Conservation (phyloP, 2,797 vertebrate genomes). For the Onychomys torridus region DNA sequence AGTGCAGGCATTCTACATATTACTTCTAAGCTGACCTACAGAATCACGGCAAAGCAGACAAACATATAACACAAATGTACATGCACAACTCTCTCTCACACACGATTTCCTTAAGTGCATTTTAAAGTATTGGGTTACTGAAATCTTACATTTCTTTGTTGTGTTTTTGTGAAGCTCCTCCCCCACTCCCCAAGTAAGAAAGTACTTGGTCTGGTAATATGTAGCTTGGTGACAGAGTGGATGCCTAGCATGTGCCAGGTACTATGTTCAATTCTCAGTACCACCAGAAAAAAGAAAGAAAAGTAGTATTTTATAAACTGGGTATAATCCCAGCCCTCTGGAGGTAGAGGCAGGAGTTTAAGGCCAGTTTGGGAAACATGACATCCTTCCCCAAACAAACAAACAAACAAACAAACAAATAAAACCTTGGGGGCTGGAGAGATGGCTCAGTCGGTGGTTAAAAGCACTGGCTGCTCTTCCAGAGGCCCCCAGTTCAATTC, state of each 20-base stretch:
- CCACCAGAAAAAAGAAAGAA: not conserved
- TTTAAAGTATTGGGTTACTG: slow-evolving; percentile 37
- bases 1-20: not conserved
- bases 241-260: not conserved
- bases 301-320: not conserved
- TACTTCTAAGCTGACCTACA: not conserved
- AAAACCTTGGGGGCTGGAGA: not conserved
- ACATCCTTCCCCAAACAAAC: not conserved
- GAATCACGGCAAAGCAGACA: not conserved
- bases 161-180: not conserved
- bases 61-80: not conserved
- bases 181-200: not conserved
- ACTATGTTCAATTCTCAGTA: not conserved
- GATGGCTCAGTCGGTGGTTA: not conserved
- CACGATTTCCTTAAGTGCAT: not conserved
- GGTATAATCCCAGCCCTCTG: not conserved
- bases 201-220: not conserved
- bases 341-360: not conserved
- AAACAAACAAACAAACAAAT: too few species aligned
- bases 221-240: not conserved
- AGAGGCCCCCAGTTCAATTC: not conserved
- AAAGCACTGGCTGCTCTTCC: not conserved
- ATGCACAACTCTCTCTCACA: not conserved
- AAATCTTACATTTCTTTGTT: slow-evolving; percentile 35
- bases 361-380: not conserved